Conservation (phyloP, 2,797 vertebrate genomes). For the Intellagama lesueurii region DNA sequence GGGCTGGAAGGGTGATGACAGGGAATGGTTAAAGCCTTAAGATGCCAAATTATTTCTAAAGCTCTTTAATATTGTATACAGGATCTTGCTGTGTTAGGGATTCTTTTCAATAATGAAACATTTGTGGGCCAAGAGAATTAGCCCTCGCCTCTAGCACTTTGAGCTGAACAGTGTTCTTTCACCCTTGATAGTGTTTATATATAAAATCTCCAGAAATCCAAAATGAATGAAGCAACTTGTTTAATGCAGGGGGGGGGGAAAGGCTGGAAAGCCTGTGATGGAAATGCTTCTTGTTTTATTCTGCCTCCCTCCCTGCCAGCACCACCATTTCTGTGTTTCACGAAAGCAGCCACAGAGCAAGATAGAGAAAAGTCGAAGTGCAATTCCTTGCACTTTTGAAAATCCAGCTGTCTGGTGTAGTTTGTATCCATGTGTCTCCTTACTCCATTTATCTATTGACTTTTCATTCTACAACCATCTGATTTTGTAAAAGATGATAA, state of each 20-base stretch:
- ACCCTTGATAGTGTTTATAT: conserved; percentile 4
- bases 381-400: conserved; percentile 15
- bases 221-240: conserved; percentile 42
- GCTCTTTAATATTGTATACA: conserved; percentile 31
- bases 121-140: conserved; percentile 35
- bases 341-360: background rate
- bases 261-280: conserved; percentile 48
- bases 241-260: conserved; percentile 31
- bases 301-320: background rate
- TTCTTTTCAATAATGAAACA: conserved; percentile 18
- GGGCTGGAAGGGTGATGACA: background rate
- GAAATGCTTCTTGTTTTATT: conserved; percentile 26
- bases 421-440: background rate
- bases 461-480: background rate
- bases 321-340: background rate
- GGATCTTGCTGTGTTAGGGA: conserved; percentile 19
- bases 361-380: background rate
- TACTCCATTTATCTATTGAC: background rate
- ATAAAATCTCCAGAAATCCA: conserved; percentile 58
- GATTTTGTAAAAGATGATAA: background rate
- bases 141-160: conserved; percentile 35
- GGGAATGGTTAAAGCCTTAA: background rate
- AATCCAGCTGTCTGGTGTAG: rapidly evolving
- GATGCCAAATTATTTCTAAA: conserved; percentile 36
- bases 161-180: conserved; percentile 25